Percentiles rank a stretch among this genome's conserved stretches.
These are phyloP conservation scores for Oostethus manadensis DNA, from an alignment of 2,113 vertebrate species.

Conservation along the genomic window DNA sequence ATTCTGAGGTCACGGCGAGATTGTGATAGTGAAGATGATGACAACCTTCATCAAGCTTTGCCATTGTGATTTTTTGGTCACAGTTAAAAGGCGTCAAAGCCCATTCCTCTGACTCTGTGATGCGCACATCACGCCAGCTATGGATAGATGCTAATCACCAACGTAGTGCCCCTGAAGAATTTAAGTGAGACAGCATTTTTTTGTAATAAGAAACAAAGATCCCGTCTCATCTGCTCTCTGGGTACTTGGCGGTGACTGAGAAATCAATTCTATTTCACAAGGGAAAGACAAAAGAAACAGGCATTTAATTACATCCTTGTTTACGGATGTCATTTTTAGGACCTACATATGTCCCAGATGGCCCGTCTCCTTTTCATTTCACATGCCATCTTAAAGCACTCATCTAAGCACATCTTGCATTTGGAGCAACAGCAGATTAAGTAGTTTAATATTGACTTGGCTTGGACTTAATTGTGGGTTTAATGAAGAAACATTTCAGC, in stretches of 20 bases:
- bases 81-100: not conserved
- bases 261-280: constrained; percentile 42
- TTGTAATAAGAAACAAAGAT: no score
- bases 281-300: constrained; percentile 47
- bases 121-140: not conserved
- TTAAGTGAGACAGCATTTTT: not conserved
- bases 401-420: constrained; percentile 19
- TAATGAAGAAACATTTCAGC: constrained; percentile 7
- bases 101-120: not conserved
- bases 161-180: not conserved
- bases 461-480: constrained; percentile 6
- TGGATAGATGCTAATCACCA: constrained; percentile 4
- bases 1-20: constrained; percentile 2
- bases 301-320: constrained; percentile 66
- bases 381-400: constrained; percentile 46
- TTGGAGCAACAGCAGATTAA: constrained; percentile 14
- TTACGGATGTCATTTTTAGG: constrained; percentile 64
- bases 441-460: not conserved
- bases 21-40: constrained; percentile 2
- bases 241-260: constrained; percentile 38
- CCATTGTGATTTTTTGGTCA: not conserved
- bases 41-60: not conserved
- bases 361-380: constrained; percentile 15
- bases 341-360: constrained; percentile 49
- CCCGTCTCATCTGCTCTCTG: constrained; percentile 19